A percentile compares a stretch with the other conserved stretches of the same genome.
Evolutionary conservation across 2,888 invertebrate species (phyloP).

Genomic region (Trissolcus brochymenae): DNA sequence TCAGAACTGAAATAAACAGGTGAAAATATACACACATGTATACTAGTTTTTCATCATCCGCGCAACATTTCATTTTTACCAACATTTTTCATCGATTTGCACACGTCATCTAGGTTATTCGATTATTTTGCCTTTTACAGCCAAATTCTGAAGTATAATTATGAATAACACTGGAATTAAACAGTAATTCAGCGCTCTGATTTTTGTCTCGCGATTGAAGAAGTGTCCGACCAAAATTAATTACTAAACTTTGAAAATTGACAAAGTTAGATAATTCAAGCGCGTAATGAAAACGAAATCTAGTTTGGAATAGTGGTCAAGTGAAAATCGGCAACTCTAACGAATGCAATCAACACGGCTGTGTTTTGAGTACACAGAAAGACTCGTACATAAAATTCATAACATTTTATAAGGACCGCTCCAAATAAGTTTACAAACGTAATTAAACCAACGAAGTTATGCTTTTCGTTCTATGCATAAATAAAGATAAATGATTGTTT

Average conservation of each 20-base stretch:
- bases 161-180: conserved; percentile 33
- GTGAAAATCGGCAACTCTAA: conserved; percentile 52
- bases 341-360: conserved; percentile 51
- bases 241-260: conserved; percentile 52
- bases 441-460: no score
- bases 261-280: conserved; percentile 54
- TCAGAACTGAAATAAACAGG: no score
- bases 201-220: conserved; percentile 24
- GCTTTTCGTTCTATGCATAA: no score
- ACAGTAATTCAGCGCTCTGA: conserved; percentile 29
- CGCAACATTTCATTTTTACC: no score
- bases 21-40: no score
- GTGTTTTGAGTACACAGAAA: conserved; percentile 32
- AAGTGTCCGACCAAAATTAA: conserved; percentile 52
- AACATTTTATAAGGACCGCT: conserved; percentile 35
- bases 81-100: not conserved
- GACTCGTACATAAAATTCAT: conserved; percentile 39
- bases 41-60: no score
- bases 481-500: no score
- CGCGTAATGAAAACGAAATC: conserved; percentile 48
- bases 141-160: conserved; percentile 11
- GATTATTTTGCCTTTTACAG: conserved; percentile 18
- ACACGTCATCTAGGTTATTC: not conserved
- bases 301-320: conserved; percentile 54
- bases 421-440: conserved; percentile 21